These are phyloP conservation scores for Melieria crassipennis DNA, from an alignment of 2,888 invertebrate species.

Conservation along the genomic window DNA sequence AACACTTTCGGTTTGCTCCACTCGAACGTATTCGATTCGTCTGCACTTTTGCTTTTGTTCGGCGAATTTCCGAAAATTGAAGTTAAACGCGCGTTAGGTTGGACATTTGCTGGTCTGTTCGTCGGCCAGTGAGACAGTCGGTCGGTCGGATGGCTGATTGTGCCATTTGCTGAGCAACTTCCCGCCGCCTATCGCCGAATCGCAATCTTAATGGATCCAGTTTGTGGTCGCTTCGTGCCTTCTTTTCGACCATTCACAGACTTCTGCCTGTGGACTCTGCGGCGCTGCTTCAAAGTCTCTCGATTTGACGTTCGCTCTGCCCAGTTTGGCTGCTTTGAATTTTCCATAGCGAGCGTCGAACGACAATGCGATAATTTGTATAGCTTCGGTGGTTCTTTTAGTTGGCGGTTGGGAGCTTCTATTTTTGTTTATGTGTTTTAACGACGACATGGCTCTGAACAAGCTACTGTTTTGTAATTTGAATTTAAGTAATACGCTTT, in stretches of 20 bases:
- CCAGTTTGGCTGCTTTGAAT: neutral
- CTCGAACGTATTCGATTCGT: too few species aligned
- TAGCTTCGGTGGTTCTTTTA: too few species aligned
- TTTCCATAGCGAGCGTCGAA: too few species aligned
- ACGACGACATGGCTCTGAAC: slow-evolving; percentile 28
- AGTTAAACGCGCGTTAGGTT: slow-evolving; percentile 3
- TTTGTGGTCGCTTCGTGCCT: slow-evolving; percentile 26
- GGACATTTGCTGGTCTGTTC: neutral
- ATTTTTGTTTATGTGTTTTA: slow-evolving; percentile 3
- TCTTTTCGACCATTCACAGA: slow-evolving; percentile 1
- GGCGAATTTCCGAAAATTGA: neutral
- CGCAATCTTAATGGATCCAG: slow-evolving; percentile 31
- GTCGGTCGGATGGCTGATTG: slow-evolving; percentile 11
- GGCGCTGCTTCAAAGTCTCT: neutral
- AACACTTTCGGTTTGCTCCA: too few species aligned
- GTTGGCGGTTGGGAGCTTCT: too few species aligned
- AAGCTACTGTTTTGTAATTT: slow-evolving; percentile 20
- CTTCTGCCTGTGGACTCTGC: neutral
- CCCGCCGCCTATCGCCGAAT: slow-evolving; percentile 14
- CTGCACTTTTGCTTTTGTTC: too few species aligned
- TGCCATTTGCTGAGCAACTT: neutral
- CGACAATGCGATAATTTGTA: too few species aligned
- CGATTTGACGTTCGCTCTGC: slow-evolving; percentile 21
- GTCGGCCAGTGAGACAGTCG: neutral
- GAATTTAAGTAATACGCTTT: neutral